Percentiles rank a stretch among this genome's conserved stretches.
These are phyloP conservation scores for Drosophila diplacantha DNA, from an alignment of 2,888 invertebrate species.

Conservation along the genomic window DNA sequence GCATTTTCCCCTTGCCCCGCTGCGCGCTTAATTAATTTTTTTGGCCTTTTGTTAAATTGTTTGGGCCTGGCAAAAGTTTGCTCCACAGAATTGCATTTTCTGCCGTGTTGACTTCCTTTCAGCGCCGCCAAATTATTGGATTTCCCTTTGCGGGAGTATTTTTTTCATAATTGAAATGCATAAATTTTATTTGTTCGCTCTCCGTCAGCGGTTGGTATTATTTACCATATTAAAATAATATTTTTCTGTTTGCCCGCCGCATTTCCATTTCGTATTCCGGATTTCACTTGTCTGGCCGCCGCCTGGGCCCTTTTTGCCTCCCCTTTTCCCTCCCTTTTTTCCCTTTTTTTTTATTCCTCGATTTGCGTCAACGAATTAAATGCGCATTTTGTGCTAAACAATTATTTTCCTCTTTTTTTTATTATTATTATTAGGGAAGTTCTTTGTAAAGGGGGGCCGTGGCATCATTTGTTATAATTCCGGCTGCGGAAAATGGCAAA, in stretches of 20 bases:
- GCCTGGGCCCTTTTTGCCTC: conserved; percentile 18
- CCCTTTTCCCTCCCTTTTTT: conserved; percentile 5
- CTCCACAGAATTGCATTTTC: conserved; percentile 10
- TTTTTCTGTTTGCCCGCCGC: conserved; percentile 56
- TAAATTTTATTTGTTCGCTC: conserved; percentile 58
- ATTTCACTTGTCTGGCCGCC: conserved; percentile 22
- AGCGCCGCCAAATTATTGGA: conserved; percentile 16
- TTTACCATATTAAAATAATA: conserved; percentile 71
- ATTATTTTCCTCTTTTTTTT: conserved; percentile 45
- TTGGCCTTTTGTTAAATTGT: conserved; percentile 36
- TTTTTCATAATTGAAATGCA: conserved; percentile 66
- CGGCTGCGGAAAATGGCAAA: conserved; percentile 42
- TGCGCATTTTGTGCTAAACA: conserved; percentile 69
- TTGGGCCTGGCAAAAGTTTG: conserved; percentile 21
- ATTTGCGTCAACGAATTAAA: conserved; percentile 66
- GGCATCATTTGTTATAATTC: conserved; percentile 62
- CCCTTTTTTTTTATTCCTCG: conserved; percentile 41
- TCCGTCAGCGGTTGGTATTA: conserved; percentile 48
- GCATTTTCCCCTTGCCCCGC: conserved; percentile 24
- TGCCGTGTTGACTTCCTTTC: conserved; percentile 11
- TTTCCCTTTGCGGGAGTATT: conserved; percentile 8
- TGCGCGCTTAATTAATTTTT: conserved; percentile 37
- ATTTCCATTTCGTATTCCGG: conserved; percentile 65
- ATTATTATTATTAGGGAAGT: conserved; percentile 35
- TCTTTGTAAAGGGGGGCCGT: conserved; percentile 20